Conservation (phyloP, 2,113 vertebrate genomes). For the Rhinolophus ferrumequinum region DNA sequence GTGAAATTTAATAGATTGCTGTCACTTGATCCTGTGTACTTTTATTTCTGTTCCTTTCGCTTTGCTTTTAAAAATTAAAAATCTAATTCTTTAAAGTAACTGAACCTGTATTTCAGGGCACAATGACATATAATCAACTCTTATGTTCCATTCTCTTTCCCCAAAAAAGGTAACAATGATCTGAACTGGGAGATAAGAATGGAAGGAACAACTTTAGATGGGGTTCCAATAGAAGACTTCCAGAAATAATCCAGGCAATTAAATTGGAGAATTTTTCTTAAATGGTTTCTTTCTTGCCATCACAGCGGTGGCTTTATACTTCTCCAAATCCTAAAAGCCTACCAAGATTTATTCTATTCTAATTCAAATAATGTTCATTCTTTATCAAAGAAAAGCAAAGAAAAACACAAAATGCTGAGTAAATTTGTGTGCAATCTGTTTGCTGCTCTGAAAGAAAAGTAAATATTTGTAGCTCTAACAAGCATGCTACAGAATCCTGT, state of each 20-base stretch:
- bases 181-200: background rate
- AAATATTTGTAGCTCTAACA: constrained; percentile 70
- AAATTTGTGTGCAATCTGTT: constrained; percentile 60
- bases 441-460: constrained; percentile 56
- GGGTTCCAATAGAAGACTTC: background rate
- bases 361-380: constrained; percentile 23
- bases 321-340: background rate
- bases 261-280: background rate
- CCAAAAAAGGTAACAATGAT: background rate
- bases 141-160: background rate
- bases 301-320: background rate
- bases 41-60: constrained; percentile 33
- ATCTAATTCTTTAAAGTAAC: background rate
- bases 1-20: constrained; percentile 49
- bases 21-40: background rate
- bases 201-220: background rate
- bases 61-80: background rate
- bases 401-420: constrained; percentile 20
- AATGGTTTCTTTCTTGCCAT: background rate
- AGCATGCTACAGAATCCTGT: constrained; percentile 10
- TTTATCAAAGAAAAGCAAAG: constrained; percentile 28
- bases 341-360: constrained; percentile 21
- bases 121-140: background rate
- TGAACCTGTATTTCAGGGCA: background rate
- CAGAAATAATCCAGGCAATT: background rate